Percentiles rank a stretch among this genome's conserved stretches.
These are phyloP conservation scores for Drosophila fulvimacula DNA, from an alignment of 2,888 invertebrate species.

Conservation along the genomic window DNA sequence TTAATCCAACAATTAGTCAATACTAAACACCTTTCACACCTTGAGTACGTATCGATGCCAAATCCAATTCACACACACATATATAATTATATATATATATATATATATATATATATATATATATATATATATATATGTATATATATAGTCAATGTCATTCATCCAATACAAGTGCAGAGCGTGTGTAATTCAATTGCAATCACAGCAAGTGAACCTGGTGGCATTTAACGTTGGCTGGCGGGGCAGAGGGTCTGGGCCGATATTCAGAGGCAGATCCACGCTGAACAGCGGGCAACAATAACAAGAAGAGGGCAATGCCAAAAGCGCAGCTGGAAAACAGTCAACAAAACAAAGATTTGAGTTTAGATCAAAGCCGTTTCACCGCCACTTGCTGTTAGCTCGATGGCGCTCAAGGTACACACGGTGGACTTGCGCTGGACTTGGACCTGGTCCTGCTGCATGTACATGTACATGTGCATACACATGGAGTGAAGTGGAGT, in stretches of 20 bases:
- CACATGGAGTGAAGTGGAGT: conserved; percentile 18
- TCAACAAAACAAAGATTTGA: conserved; percentile 75
- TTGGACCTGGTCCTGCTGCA: conserved; percentile 39
- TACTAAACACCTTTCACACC: conserved; percentile 82
- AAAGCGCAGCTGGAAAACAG: conserved; percentile 70
- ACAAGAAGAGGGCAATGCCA: conserved; percentile 65
- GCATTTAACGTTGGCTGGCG: conserved; percentile 59
- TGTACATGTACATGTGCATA: conserved; percentile 12
- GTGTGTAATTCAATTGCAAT: conserved; percentile 73
- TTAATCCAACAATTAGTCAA: conserved; percentile 81
- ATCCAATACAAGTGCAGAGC: conserved; percentile 46
- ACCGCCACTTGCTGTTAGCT: conserved; percentile 78
- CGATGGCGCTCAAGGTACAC: conserved; percentile 77
- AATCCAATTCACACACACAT: conserved; percentile 40
- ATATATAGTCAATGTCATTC: conserved; percentile 74
- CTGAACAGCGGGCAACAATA: conserved; percentile 54
- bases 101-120: no score
- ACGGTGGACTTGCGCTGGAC: conserved; percentile 60
- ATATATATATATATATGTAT: no score
- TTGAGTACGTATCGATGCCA: conserved; percentile 46
- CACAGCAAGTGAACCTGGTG: conserved; percentile 77
- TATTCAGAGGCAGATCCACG: conserved; percentile 51
- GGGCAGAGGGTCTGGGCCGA: conserved; percentile 9
- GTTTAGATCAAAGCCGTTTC: conserved; percentile 76
- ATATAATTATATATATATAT: no score